Evolutionary conservation across 2,888 invertebrate genomes (phyloP), one percentile per base, ranked within the genome.

Genomic region (Carpatolechia fugitivella): DNA sequence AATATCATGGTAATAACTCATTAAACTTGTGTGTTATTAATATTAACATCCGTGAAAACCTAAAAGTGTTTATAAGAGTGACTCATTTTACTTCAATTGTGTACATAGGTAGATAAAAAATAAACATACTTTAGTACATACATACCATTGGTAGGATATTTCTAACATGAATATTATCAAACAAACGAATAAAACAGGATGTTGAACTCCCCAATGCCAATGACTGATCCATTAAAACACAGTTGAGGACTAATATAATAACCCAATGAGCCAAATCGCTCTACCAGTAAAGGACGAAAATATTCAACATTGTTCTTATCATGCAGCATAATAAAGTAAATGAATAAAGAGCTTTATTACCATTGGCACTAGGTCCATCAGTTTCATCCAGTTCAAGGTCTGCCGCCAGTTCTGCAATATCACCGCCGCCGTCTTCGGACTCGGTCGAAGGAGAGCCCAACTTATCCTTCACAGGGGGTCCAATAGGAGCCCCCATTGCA

Each of bases 361-460:
- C 92, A 83, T 93, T 93, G 52, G 92, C 90, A 74, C 91, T 91
- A 54, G 91, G 92, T 52, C 94, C 92, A 84, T 94, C 94, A 49
- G 93, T 91, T 79, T 94, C 94, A 69, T 94, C 94, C 51, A 92
- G 85, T 73, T 94, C 94, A 58, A 93, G 83, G 76, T 94, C 94
- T 53, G 92, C 93, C 16, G 92, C 91, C 62, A 93, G 78, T 71
- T 93, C 93, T 11, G 91, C 91, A 62, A 92, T 76, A 69, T 93
- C 93, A 46, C 90, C 93, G 68, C 94, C 94, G 40, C 95, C 96
- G 77, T 96, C 96, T 71, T 96, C 96, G 57, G 96, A 96, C 72
- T 96, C 96, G 56, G 96, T 96, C 65, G 95, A 96, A 46, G 96
- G 96, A 57, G 96, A 96, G 62, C 96, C 95, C 65, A 94, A 85